Evolutionary conservation across 2,888 invertebrate species (phyloP), one percentile per base, ranked within the genome.

Genomic region (Pteria penguin): DNA sequence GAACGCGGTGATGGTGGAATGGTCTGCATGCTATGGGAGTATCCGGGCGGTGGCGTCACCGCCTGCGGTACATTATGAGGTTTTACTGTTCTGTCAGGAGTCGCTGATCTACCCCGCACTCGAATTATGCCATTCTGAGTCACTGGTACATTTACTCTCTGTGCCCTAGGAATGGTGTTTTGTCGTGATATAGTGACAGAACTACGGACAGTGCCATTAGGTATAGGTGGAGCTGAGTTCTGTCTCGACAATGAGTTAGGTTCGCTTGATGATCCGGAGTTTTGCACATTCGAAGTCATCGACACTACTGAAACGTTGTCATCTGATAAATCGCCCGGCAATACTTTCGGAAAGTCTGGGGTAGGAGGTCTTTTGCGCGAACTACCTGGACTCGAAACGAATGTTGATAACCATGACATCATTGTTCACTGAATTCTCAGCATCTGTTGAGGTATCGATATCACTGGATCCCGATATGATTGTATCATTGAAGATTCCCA

Each of bases 321-420:
- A 32, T 60, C 72, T 2, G 63, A 57, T 8, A 65, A 27, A 14
- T 72, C 69, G 57, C 63, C 58, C 22, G 72, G 67, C 24, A 72
- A 63, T 11, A 58, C 62, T 26, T 72, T 68, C 22, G 76, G 76
- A 29, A 77, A 77, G 52, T 77, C 76, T 36, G 76, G 76, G 29
- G 76, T 77, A 0, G 76, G 76, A 22, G 76, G 72, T 61, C 76
- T 57, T 11, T 73, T 77, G 24, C 76, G 54, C 29, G 63, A 67
- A 63, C 67, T 62, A 4, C 69, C n/a, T 57, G 75, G 65, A 31
- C 55, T 54, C 22, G 72, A 63, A 22, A 66, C 57, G 63, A 78
- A 78, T 29, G 74, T 68, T 22, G 78, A 74, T 58, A 78, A 32
- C 68, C 74, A 75, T 18, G 74, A 78, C 71, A 71, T 78, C n/a